Conservation (phyloP, 2,797 vertebrate species). For the Picus viridis region DNA sequence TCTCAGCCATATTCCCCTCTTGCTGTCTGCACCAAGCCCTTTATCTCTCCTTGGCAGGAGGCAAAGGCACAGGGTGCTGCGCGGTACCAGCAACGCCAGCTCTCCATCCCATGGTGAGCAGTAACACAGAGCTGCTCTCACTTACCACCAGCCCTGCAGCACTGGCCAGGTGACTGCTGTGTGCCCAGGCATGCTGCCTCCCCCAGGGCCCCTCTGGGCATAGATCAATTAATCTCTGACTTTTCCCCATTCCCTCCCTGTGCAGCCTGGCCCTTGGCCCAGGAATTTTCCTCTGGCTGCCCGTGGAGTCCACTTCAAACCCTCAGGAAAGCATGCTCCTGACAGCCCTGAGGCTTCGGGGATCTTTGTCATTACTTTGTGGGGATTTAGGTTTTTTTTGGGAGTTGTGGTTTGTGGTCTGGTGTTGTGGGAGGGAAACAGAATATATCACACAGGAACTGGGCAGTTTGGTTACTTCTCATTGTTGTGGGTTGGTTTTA, state of each 20-base stretch:
- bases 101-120: accelerated
- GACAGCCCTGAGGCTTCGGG: not conserved
- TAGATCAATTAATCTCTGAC: not conserved
- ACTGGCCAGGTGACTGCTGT: accelerated
- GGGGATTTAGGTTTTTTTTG: not conserved
- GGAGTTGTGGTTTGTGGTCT: not conserved
- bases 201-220: accelerated
- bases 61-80: not conserved
- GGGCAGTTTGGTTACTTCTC: not conserved
- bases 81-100: accelerated
- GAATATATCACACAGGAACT: accelerated
- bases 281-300: not conserved
- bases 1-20: not conserved
- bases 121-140: accelerated
- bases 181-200: accelerated
- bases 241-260: not conserved
- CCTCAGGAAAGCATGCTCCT: not conserved
- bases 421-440: accelerated
- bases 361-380: not conserved
- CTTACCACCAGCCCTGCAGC: accelerated
- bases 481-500: not conserved
- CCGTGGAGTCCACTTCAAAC: not conserved
- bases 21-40: accelerated
- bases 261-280: not conserved
- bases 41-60: not conserved